phyloP scores from a whole-genome alignment of 2,888 invertebrate species.

The Allygus modestus region DNA sequence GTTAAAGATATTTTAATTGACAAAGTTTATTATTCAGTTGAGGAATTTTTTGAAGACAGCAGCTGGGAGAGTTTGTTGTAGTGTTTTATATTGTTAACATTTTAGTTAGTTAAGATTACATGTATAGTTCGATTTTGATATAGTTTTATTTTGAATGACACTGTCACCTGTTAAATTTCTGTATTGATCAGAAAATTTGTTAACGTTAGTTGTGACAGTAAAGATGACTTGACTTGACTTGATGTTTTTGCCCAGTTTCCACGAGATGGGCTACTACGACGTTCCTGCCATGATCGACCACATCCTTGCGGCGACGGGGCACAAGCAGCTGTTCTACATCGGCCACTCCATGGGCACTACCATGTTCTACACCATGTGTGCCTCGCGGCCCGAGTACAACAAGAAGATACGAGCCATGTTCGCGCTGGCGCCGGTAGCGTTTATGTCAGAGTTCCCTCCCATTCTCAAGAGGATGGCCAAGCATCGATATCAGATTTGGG shows the following conservation, averaged over 20 bases:
- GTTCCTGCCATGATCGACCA: slow-evolving; percentile 78
- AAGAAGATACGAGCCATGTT: slow-evolving; percentile 76
- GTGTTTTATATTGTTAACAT: too few species aligned
- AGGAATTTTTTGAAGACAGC: too few species aligned
- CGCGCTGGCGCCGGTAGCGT: slow-evolving; percentile 68
- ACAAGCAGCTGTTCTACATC: slow-evolving; percentile 75
- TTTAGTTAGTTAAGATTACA: too few species aligned
- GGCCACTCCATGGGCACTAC: slow-evolving; percentile 83
- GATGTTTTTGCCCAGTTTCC: slow-evolving; percentile 77
- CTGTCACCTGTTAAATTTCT: too few species aligned
- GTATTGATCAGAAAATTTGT: too few species aligned
- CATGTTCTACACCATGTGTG: slow-evolving; percentile 82
- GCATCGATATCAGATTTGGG: slow-evolving; percentile 39
- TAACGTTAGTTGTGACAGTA: too few species aligned
- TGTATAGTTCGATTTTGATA: too few species aligned
- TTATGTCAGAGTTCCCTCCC: slow-evolving; percentile 66
- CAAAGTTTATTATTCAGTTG: too few species aligned
- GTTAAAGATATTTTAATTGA: too few species aligned
- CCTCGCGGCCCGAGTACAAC: slow-evolving; percentile 82
- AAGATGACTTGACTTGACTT: too few species aligned
- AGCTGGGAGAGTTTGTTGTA: too few species aligned
- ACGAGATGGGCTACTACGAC: slow-evolving; percentile 78
- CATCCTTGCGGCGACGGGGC: slow-evolving; percentile 73
- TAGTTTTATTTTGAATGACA: too few species aligned
- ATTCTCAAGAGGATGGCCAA: slow-evolving; percentile 12